Percentiles rank a stretch among this genome's conserved stretches.
phyloP scores from a whole-genome alignment of 1,140 invertebrate species.

The Cardiocondyla obscurior region DNA sequence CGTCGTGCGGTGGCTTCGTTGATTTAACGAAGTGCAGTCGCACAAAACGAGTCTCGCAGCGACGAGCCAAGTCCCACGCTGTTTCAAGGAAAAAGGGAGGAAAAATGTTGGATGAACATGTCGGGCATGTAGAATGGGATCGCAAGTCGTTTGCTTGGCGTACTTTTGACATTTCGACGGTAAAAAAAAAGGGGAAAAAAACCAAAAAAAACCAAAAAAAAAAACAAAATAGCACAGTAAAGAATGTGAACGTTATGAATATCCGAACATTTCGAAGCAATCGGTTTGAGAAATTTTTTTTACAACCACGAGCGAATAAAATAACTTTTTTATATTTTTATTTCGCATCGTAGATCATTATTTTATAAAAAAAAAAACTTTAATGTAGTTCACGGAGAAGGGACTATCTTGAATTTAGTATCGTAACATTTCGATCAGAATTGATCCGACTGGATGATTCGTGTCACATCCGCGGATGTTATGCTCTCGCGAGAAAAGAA shows the following conservation, averaged over 20 bases:
- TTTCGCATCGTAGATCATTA: not conserved
- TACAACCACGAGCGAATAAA: not conserved
- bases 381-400: not conserved
- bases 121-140: slow-evolving; percentile 19
- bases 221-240: too few species aligned
- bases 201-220: too few species aligned
- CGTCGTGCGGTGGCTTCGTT: slow-evolving; percentile 19
- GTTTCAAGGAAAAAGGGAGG: not conserved
- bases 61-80: slow-evolving; percentile 23
- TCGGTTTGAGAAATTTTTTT: not conserved
- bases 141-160: not conserved
- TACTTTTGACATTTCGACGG: not conserved
- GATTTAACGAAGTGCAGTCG: slow-evolving; percentile 21
- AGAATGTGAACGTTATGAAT: not conserved
- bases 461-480: slow-evolving; percentile 16
- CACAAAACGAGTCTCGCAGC: slow-evolving; percentile 39
- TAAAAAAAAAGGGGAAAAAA: too few species aligned
- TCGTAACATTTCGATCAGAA: not conserved
- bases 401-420: not conserved
- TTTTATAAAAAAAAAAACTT: not conserved
- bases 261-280: not conserved
- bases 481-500: slow-evolving; percentile 35
- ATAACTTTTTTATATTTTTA: not conserved
- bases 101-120: not conserved
- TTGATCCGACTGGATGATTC: slow-evolving; percentile 16